Evolutionary conservation across 1,140 invertebrate species (phyloP).

Genomic region (Himalopsyche phryganea): DNA sequence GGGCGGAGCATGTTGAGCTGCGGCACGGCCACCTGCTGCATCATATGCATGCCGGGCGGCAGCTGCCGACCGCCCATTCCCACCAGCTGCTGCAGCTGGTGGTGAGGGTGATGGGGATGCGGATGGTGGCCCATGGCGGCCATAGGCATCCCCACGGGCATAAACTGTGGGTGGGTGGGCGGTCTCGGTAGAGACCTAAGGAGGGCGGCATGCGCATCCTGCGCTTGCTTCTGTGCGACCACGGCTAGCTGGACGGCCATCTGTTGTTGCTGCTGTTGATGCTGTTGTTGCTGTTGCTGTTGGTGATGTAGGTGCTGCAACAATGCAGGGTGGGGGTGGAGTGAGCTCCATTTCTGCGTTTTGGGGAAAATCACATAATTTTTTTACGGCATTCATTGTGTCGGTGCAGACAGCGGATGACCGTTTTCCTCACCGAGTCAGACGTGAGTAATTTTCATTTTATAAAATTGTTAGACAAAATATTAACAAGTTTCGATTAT

Average conservation of each 20-base stretch:
- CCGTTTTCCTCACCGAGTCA: too few relatives aligned
- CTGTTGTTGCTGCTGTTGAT: constrained; percentile 51
- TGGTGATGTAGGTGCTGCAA: constrained; percentile 14
- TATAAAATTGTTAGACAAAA: too few relatives aligned
- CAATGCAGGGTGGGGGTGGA: background rate
- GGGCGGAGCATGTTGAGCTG: constrained; percentile 74
- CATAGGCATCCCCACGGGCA: constrained; percentile 27
- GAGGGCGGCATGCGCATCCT: constrained; percentile 28
- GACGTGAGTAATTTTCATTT: too few relatives aligned
- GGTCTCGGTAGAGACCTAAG: constrained; percentile 24
- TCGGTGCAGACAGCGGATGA: too few relatives aligned
- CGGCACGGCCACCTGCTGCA: constrained; percentile 58
- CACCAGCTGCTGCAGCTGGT: background rate
- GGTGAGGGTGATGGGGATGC: background rate
- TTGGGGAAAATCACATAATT: too few relatives aligned
- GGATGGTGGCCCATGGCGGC: constrained; percentile 3
- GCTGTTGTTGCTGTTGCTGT: constrained; percentile 41
- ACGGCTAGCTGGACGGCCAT: constrained; percentile 48
- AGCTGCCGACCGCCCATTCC: constrained; percentile 55
- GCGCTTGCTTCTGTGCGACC: constrained; percentile 37
- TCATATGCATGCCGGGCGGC: constrained; percentile 65
- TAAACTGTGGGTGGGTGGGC: constrained; percentile 24
- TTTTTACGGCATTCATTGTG: too few relatives aligned
- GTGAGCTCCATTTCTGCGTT: too few relatives aligned
- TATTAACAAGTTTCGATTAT: too few relatives aligned